Base-by-base conservation (phyloP, 2,797 vertebrate species). In the Spatula versicolor region DNA sequence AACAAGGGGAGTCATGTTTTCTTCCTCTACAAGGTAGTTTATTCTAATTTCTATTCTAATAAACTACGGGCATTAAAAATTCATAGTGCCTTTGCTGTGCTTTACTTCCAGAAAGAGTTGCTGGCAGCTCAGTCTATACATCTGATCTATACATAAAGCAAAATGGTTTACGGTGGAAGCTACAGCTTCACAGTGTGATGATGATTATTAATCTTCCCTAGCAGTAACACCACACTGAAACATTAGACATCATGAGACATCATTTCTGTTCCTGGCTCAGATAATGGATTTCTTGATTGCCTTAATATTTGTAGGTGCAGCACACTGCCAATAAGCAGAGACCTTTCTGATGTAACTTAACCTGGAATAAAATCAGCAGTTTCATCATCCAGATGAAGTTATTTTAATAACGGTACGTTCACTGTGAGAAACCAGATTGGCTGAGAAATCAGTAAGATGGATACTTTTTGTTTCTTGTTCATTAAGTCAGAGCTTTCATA, bases 331-430 rank as follows among this genome's bases (percentile, higher is more conserved):
- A 16, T 60, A 79, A 93, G 64, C 82, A 82, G 39, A 31, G 71
- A 75, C 91, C 11, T 80, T 45, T 54, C 50, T 52, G 63, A 89
- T 96, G 73, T 88, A 87, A 91, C 13, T 90, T 73, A 89, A 69
- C 16, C 60, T 92, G 64, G 78, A 66, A 75, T 46, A 46, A 83
- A 91, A 93, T 86, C 68, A 92, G 48, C 22, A 75, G 31, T 94
- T 95, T 95, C 78, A 81, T 86, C 50, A 92, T 91, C 63, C 6
- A 64, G 28, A 93, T 87, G 59, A 95, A 86, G 67, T 92, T 87
- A 75, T 91, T 96, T 96, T 90, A 94, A 91, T 94, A 84, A 92
- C 71, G 33, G 85, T 90, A 56, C 75, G 68, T 95, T 90, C 81
- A 39, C 66, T 90, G 56, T 59, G 37, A 86, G 62, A 92, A 93